phyloP scores from a whole-genome alignment of 2,113 vertebrate genomes.

The Gopherus flavomarginatus region DNA sequence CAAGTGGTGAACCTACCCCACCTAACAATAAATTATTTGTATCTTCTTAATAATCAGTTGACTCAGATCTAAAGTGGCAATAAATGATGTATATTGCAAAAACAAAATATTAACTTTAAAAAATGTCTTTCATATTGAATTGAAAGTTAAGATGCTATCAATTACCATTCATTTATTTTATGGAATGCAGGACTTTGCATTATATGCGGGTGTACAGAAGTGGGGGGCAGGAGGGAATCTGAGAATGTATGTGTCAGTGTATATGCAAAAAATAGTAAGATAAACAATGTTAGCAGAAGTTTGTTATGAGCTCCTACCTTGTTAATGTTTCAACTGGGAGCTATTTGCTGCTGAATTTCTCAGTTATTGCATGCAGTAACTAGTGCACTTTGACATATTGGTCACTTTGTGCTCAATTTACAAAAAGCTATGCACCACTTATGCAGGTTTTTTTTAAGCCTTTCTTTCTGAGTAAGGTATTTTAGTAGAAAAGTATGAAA shows the following conservation, averaged over 20 bases:
- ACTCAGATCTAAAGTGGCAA: background rate
- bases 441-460: background rate
- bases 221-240: background rate
- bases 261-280: background rate
- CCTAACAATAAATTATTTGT: background rate
- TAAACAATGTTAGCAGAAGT: background rate
- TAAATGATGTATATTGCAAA: background rate
- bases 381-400: background rate
- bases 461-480: background rate
- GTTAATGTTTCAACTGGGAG: background rate
- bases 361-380: background rate
- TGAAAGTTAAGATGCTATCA: background rate
- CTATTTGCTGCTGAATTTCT: background rate
- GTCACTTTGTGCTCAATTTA: background rate
- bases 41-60: background rate
- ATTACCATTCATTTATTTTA: background rate
- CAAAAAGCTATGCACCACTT: background rate
- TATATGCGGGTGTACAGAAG: background rate
- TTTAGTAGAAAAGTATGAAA: background rate
- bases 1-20: background rate
- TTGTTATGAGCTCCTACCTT: background rate
- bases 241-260: background rate
- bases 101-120: background rate
- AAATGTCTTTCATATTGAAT: background rate
- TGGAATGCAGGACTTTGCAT: background rate